phyloP scores from a whole-genome alignment of 2,113 vertebrate species.

The Tupaia tana region DNA sequence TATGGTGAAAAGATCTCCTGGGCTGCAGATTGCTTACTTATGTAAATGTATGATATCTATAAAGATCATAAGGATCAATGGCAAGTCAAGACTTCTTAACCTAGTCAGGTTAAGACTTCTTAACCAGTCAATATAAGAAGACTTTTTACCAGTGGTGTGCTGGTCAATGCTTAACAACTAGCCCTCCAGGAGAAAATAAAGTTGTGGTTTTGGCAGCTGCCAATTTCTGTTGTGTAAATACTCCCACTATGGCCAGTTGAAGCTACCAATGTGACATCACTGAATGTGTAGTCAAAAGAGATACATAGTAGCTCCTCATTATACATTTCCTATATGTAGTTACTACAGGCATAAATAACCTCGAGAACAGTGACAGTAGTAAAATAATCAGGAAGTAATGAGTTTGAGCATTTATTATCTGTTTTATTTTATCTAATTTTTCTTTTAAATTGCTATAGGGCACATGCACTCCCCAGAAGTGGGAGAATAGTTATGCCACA shows the following conservation, averaged over 20 bases:
- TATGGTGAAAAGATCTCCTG: background rate
- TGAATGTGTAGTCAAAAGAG: background rate
- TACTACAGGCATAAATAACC: background rate
- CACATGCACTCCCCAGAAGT: too few relatives aligned
- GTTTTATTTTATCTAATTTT: too few relatives aligned
- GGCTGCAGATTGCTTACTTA: background rate
- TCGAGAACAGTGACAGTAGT: background rate
- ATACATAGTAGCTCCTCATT: background rate
- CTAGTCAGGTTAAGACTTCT: background rate
- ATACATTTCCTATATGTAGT: background rate
- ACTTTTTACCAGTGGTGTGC: background rate
- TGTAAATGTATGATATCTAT: background rate
- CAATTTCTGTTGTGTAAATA: slow-evolving; percentile 25
- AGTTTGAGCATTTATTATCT: background rate
- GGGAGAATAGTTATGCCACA: too few relatives aligned
- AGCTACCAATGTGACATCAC: background rate
- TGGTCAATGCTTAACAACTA: background rate
- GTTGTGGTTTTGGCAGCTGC: background rate
- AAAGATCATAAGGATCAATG: background rate
- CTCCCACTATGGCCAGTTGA: background rate
- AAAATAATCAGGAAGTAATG: slow-evolving; percentile 7
- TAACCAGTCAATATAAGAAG: background rate
- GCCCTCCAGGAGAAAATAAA: background rate
- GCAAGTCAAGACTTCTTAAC: background rate
- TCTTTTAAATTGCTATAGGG: too few relatives aligned